Evolutionary conservation across 2,888 invertebrate genomes (phyloP).

Genomic region (Mayetiola destructor): DNA sequence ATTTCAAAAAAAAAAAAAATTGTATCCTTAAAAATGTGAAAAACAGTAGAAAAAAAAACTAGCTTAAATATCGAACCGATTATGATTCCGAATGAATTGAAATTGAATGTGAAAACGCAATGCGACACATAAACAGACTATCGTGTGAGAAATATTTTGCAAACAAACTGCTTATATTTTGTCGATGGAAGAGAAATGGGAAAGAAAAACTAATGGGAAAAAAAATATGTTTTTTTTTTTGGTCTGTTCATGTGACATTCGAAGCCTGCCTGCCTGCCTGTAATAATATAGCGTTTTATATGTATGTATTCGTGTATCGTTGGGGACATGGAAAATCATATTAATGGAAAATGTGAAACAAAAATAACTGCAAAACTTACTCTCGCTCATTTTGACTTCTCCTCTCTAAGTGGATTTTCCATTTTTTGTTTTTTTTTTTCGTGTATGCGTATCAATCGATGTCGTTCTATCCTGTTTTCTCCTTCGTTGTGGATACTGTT

Average conservation of each 20-base stretch:
- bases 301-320: not conserved
- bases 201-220: not conserved
- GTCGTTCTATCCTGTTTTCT: too few relatives aligned
- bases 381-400: too few relatives aligned
- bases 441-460: too few relatives aligned
- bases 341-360: not conserved
- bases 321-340: not conserved
- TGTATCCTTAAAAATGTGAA: too few relatives aligned
- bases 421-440: too few relatives aligned
- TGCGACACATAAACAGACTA: constrained; percentile 1
- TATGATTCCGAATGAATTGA: too few relatives aligned
- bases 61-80: too few relatives aligned
- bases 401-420: too few relatives aligned
- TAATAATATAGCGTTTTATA: not conserved
- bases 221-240: not conserved
- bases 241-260: not conserved
- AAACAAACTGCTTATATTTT: constrained; percentile 6
- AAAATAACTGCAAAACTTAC: constrained; percentile 7
- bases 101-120: constrained; percentile 1
- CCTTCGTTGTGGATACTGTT: too few relatives aligned
- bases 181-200: not conserved
- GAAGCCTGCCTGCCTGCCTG: too few relatives aligned
- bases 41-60: too few relatives aligned
- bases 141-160: constrained; percentile 6
- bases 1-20: too few relatives aligned